These are phyloP conservation scores for Eurystomus gularis DNA, from an alignment of 2,113 vertebrate genomes.

Conservation along the genomic window DNA sequence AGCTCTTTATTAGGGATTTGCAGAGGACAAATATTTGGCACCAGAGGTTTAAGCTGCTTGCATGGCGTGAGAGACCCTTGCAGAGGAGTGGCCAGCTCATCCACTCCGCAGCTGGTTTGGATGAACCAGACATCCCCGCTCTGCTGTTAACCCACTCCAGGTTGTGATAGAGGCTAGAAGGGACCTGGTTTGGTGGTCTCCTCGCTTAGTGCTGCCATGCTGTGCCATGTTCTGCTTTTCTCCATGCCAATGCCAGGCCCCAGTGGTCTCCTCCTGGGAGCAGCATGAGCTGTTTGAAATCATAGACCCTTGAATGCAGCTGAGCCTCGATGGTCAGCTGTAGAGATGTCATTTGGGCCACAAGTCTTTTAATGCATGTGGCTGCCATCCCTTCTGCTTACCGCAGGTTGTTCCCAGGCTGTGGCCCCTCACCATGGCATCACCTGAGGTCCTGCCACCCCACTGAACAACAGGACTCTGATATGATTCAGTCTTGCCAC, in stretches of 20 bases:
- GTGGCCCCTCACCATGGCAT: not conserved
- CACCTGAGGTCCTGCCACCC: not conserved
- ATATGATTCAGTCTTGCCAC: fast-evolving
- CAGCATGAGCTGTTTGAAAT: not conserved
- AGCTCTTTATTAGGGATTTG: conserved; percentile 46
- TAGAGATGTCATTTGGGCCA: not conserved
- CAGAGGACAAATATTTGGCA: conserved; percentile 57
- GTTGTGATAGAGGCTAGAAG: not conserved
- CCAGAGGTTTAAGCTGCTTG: conserved; percentile 33
- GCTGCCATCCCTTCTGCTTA: not conserved
- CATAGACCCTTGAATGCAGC: not conserved
- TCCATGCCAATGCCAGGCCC: not conserved
- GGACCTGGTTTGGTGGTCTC: not conserved
- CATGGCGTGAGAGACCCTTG: not conserved
- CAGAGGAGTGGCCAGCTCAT: conserved; percentile 7
- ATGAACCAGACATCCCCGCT: not conserved
- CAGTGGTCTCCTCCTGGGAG: not conserved
- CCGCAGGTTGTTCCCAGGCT: not conserved
- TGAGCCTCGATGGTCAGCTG: not conserved
- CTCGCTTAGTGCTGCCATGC: fast-evolving
- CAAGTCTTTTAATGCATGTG: fast-evolving
- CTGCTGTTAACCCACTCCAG: not conserved
- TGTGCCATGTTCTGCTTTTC: not conserved
- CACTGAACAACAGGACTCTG: not conserved
- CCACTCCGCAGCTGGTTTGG: not conserved